Base-by-base conservation (phyloP, 2,113 vertebrate species). In the Phocoena sinus region DNA sequence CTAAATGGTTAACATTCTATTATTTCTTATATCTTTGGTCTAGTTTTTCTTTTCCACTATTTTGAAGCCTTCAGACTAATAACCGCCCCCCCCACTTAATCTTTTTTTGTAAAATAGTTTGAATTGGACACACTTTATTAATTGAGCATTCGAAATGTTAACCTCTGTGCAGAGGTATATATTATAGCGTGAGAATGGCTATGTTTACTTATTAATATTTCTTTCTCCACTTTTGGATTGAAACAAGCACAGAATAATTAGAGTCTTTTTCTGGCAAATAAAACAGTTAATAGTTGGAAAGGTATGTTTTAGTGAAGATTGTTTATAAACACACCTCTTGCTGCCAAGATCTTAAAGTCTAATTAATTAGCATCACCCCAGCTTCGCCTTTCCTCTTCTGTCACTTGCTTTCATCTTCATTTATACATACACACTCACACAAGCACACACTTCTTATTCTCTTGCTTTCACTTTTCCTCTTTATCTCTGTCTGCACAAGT, bases 251-350 rank as follows among this genome's bases (percentile, higher is more conserved):
- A 92, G 93, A 98, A 98, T 98, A 98, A 98, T 98, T 98, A 98
- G 88, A 97, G 96, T 94, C 94, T 96, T 96, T 98, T 98, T 96
- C 95, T 98, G 98, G 98, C 98, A 98, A 98, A 94, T 97, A 91
- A 98, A 98, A 89, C 95, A 97, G 97, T 98, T 98, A 99, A 91
- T 98, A 98, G 97, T 98, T 58, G 3, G 98, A 98, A 99, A 99
- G 98, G 98, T 99, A 95, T 98, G 97, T 96, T 99, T 98, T 38
- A 0, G 97, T 95, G 95, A 97, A 97, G 96, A 98, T 94, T 96
- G 97, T 98, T 99, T 98, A 98, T 98, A 98, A 98, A 99, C 98
- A 98, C 97, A 97, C 95, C 98, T 98, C 98, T 98, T 98, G 96
- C 98, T 99, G 98, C 98, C 98, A 98, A 98, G 98, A 98, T 98